Evolutionary conservation across 2,888 invertebrate species (phyloP), one percentile per base, ranked within the genome.

Genomic region (Vesta saturnalis): DNA sequence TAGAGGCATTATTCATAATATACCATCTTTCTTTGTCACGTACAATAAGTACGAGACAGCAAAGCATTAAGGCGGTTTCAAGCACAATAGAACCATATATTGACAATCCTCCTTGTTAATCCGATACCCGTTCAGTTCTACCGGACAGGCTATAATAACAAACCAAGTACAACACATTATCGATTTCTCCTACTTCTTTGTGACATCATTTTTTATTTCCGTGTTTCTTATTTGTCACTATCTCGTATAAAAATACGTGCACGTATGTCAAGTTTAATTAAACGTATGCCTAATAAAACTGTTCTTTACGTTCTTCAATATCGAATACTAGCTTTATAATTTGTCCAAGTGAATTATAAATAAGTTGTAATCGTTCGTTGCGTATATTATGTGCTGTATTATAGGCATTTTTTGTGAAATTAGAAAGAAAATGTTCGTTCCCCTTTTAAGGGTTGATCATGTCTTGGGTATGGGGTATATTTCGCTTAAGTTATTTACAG

Each of bases 221-320:
- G 70, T 66, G 55, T 58, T 67, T 59, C 60, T 67, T 57, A 65
- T 61, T 60, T 55, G 49, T 52, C 61, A 64, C 64, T 70, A 64
- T 64, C 69, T 56, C 60, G n/a, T 57, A 74, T 73, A 76, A 73
- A 74, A 76, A 76, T 74, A 71, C 67, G 67, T 73, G 58, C 74
- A 76, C 73, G 76, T 74, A 73, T 74, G 71, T 66, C 67, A 73
- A 69, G 62, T 69, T 73, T 69, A 63, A 55, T 63, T 63, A 60
- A 67, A 74, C 72, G 74, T 74, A 69, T 62, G 59, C 66, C 67
- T 71, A 52, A 58, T 67, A 67, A 63, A 52, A 67, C 19, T 52
- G 23, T 18, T 10, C 47, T 62, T 55, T 56, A 56, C 35, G 57
- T 35, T 64, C 49, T 58, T 57, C 64, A 58, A 58, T 58, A 64